Base-by-base conservation (phyloP, 2,888 invertebrate species). In the Harpalus rufipes region DNA sequence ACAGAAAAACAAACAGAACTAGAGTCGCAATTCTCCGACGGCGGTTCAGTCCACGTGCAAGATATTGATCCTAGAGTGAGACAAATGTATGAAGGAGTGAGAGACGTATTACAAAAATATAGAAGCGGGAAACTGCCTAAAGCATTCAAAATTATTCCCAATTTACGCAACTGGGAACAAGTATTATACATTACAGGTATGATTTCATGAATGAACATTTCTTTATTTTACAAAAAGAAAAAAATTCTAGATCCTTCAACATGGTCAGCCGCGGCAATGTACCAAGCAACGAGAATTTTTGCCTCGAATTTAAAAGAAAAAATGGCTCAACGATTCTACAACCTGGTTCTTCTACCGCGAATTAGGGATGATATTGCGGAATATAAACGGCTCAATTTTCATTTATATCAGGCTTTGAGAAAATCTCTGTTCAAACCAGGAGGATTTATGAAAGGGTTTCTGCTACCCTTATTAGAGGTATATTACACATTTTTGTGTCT, bases 191-290 rank as follows among this genome's bases (percentile, higher is more conserved):
- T 97, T 32, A 97, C 96, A 25, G 92, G 93, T 90, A 39, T 51
- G 44, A 12, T 51, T 51, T 21, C 2, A 51, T 51, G 10, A 51
- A 51, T 51, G 12, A 51, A 51, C 8, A n/a, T 78, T 21, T 41
- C 41, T 39, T 7, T 59, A 68, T 68, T 81, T 86, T 56, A 83
- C 78, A n/a, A 6, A n/a, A 82, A 61, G 61, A 61, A 61, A 61
- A 61, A 56, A 63, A 44, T 76, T 86, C 7, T 92, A 90, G 96
- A 97, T 90, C 99, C 99, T 7, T 95, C 97, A n/a, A 94, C 94
- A 61, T 99, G 99, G 99, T 96, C 97, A 82, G 98, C 99, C 16
- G 99, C 99, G 63, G 97, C 99, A 0, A 97, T 99, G 96, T 99
- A 98, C 91, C 98, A 95, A 91, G 98, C 97, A 0, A 98, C 97